Conservation (phyloP, 2,888 invertebrate genomes). For the Rhingia campestris region DNA sequence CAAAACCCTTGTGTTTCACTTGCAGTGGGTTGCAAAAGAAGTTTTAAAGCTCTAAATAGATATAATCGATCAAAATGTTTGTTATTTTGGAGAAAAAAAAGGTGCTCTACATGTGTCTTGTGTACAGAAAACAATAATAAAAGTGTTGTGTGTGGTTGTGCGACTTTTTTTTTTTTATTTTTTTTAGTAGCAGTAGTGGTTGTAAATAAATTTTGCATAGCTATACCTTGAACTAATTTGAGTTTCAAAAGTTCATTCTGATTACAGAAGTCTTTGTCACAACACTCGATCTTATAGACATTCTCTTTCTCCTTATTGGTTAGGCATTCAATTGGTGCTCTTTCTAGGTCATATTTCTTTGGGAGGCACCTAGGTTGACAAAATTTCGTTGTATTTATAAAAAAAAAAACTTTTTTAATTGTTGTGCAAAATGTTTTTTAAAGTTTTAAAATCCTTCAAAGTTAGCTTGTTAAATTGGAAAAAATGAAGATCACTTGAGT, state of each 20-base stretch:
- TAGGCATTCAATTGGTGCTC: constrained; percentile 82
- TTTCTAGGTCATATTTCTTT: constrained; percentile 82
- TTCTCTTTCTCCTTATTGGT: constrained; percentile 81
- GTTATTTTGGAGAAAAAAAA: constrained; percentile 45
- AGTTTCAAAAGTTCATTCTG: constrained; percentile 82
- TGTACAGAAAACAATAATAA: constrained; percentile 45
- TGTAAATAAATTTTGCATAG: constrained; percentile 67
- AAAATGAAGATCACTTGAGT: neutral
- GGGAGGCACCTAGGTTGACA: constrained; percentile 80
- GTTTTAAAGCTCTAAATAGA: constrained; percentile 36
- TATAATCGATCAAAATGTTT: constrained; percentile 22
- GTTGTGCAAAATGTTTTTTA: neutral
- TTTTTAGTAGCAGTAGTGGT: constrained; percentile 66
- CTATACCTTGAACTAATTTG: constrained; percentile 81
- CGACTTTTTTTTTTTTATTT: constrained; percentile 59
- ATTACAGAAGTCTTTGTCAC: constrained; percentile 83
- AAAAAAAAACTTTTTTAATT: neutral
- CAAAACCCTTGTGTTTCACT: constrained; percentile 9
- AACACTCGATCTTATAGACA: constrained; percentile 82
- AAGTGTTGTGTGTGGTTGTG: constrained; percentile 39
- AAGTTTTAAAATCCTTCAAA: neutral
- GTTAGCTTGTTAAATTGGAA: neutral
- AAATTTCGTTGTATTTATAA: constrained; percentile 47
- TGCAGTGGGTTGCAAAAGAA: constrained; percentile 41
- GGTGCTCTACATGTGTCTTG: constrained; percentile 65